Evolutionary conservation across 2,113 vertebrate species (phyloP).

Genomic region (Felis catus): DNA sequence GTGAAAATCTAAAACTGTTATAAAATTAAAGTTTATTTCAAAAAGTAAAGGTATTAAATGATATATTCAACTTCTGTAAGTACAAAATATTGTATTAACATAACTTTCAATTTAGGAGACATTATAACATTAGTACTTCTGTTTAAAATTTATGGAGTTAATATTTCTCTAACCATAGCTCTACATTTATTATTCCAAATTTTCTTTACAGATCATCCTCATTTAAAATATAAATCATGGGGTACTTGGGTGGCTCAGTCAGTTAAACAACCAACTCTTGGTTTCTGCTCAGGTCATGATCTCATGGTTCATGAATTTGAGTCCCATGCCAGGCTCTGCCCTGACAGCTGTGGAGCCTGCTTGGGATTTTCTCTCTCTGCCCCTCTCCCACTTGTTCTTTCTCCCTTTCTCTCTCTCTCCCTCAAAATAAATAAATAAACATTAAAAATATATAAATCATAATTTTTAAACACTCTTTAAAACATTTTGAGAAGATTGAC

Average conservation of each 20-base stretch:
- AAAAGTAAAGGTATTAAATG: neutral
- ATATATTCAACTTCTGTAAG: neutral
- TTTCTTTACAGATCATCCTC: neutral
- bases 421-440: too few species aligned
- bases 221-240: neutral
- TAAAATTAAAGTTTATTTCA: constrained; percentile 17
- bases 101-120: neutral
- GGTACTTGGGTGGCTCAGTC: too few species aligned
- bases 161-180: neutral
- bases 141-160: neutral
- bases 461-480: neutral
- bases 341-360: too few species aligned
- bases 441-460: neutral
- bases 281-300: too few species aligned
- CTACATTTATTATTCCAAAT: neutral
- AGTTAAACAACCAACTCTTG: too few species aligned
- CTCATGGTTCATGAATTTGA: too few species aligned
- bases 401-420: too few species aligned
- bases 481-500: neutral
- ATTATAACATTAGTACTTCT: neutral
- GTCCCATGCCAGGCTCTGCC: too few species aligned
- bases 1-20: neutral
- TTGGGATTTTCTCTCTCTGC: too few species aligned
- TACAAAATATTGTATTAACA: neutral
- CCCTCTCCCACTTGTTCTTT: too few species aligned